A percentile compares a stretch with the other conserved stretches of the same genome.
Conservation (phyloP, 2,888 invertebrate genomes). For the Orthosia gothica region DNA sequence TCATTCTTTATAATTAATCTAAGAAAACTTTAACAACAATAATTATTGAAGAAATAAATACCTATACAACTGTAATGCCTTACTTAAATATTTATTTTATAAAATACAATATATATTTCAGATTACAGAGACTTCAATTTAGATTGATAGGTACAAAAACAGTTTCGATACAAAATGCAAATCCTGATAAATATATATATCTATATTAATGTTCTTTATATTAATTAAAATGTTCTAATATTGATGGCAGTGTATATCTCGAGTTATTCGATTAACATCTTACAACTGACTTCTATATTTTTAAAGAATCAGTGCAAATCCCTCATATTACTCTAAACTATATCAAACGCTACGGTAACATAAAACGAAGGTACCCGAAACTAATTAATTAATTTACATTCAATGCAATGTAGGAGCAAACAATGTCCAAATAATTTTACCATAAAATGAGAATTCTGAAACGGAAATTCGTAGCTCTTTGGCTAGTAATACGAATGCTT, state of each 20-base stretch:
- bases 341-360: conserved; percentile 56
- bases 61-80: conserved; percentile 56
- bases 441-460: conserved; percentile 18
- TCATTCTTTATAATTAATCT: conserved; percentile 55
- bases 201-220: conserved; percentile 20
- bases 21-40: conserved; percentile 60
- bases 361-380: conserved; percentile 48
- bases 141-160: conserved; percentile 43
- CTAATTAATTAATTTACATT: conserved; percentile 36
- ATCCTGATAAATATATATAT: conserved; percentile 17
- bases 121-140: conserved; percentile 39
- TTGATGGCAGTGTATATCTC: conserved; percentile 67
- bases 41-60: conserved; percentile 62
- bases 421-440: conserved; percentile 26
- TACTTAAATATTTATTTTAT: conserved; percentile 53
- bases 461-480: conserved; percentile 46
- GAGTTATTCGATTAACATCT: conserved; percentile 39
- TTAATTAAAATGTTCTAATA: conserved; percentile 48
- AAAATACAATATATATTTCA: conserved; percentile 40
- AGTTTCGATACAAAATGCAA: conserved; percentile 43
- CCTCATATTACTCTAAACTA: conserved; percentile 49
- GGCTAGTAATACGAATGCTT: conserved; percentile 60
- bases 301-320: conserved; percentile 41
- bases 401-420: conserved; percentile 42
- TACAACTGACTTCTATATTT: conserved; percentile 31